phyloP scores from a whole-genome alignment of 2,797 vertebrate genomes.

The Pteropus rufus region DNA sequence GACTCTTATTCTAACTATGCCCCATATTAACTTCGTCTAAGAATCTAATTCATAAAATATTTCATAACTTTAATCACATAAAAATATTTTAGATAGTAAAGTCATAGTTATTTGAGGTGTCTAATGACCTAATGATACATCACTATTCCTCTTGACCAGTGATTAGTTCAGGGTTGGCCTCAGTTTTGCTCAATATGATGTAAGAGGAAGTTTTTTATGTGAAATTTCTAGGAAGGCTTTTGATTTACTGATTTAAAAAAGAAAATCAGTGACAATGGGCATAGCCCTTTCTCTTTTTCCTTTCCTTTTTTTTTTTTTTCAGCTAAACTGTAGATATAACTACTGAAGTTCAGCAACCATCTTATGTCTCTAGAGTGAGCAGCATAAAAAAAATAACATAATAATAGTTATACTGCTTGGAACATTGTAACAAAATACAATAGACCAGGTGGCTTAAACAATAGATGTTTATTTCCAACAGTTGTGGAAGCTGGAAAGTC shows the following conservation, averaged over 20 bases:
- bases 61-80: not conserved
- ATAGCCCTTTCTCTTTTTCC: not conserved
- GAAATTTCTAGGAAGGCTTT: not conserved
- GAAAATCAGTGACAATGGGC: not conserved
- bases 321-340: not conserved
- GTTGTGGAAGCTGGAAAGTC: not conserved
- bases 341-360: not conserved
- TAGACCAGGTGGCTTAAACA: not conserved
- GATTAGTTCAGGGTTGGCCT: not conserved
- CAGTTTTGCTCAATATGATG: not conserved
- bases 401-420: not conserved
- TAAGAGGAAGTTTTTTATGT: not conserved
- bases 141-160: not conserved
- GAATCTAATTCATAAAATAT: not conserved
- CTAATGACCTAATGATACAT: not conserved
- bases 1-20: not conserved
- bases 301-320: not conserved
- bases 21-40: not conserved
- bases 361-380: not conserved
- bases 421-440: not conserved
- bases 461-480: not conserved
- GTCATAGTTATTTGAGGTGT: not conserved
- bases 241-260: not conserved
- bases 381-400: not conserved
- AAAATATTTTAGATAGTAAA: not conserved